phyloP scores from a whole-genome alignment of 2,797 vertebrate genomes.

The Tamandua tetradactyla region DNA sequence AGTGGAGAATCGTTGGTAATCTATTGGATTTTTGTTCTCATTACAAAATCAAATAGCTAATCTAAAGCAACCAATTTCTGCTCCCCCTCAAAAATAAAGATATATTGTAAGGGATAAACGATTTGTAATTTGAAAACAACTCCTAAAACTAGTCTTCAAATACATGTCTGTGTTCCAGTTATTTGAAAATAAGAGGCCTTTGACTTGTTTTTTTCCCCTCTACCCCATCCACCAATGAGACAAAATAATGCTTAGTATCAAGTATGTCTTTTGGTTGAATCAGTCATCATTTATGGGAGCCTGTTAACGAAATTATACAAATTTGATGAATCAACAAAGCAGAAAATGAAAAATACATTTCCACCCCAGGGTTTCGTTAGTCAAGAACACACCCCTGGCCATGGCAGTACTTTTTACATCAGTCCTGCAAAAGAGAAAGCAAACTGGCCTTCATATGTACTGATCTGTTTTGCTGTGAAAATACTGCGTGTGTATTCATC shows the following conservation, averaged over 20 bases:
- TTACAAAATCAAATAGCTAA: constrained; percentile 38
- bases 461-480: constrained; percentile 46
- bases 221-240: background rate
- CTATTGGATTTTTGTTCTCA: background rate
- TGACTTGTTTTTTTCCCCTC: background rate
- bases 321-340: constrained; percentile 58
- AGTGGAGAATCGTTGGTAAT: background rate
- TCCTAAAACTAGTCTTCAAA: background rate
- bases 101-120: background rate
- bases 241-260: constrained; percentile 39
- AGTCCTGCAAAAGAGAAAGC: constrained; percentile 53
- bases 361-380: constrained; percentile 39
- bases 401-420: constrained; percentile 52
- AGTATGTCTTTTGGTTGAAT: constrained; percentile 31
- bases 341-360: constrained; percentile 40
- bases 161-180: background rate
- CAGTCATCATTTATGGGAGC: constrained; percentile 18
- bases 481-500: constrained; percentile 25
- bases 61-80: constrained; percentile 39
- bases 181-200: constrained; percentile 46
- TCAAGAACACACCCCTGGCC: constrained; percentile 22
- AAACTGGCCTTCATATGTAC: constrained; percentile 59
- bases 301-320: background rate
- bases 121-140: constrained; percentile 47
- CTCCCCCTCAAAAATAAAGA: too few species aligned